Base-by-base conservation (phyloP, 2,888 invertebrate genomes). In the Scelioninae gen. 1 region DNA sequence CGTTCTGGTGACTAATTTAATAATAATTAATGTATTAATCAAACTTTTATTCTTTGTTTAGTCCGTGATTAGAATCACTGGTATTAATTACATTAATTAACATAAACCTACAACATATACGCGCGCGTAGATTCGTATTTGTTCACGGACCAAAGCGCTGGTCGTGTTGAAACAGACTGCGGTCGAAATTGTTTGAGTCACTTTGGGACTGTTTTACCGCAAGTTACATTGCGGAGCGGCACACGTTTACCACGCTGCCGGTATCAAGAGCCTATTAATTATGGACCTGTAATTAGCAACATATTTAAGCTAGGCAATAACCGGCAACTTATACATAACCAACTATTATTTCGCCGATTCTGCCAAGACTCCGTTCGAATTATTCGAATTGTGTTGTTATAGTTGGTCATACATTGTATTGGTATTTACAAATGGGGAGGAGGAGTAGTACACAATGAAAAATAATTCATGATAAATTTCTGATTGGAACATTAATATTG, bases 141-240 rank as follows among this genome's bases (percentile, higher is more conserved):
- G 76, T 83, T 79, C 63, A 13, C 23, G 40, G 65, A 49, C 74
- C 58, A 45, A 10, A 51, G 45, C 72, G 13, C 32, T 11, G 47
- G 56, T 40, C 49, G 58, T n/a, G 49, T 47, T 49, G 74, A 23
- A 63, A 66, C 78, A 69, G 47, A 77, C 69, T 68, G 84, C 32
- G 77, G 81, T 81, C 45, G 69, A 78, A 84, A 84, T 84, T 84
- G 84, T 84, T 84, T 84, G 75, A 81, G 75, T 60, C 78, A 78
- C 78, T 84, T 82, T 74, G 78, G 81, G 75, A 78, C 77, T 75
- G 78, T 81, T 78, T 81, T 71, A 81, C 81, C 84, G 55, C 84
- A 84, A 84, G 78, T 84, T 84, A 77, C 77, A 81, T 60, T 84
- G 81, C 62, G 83, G 83, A 38, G 66, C 23, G 62, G 79, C 72